phyloP scores from a whole-genome alignment of 2,888 invertebrate species.

The Drosophila subquinaria region DNA sequence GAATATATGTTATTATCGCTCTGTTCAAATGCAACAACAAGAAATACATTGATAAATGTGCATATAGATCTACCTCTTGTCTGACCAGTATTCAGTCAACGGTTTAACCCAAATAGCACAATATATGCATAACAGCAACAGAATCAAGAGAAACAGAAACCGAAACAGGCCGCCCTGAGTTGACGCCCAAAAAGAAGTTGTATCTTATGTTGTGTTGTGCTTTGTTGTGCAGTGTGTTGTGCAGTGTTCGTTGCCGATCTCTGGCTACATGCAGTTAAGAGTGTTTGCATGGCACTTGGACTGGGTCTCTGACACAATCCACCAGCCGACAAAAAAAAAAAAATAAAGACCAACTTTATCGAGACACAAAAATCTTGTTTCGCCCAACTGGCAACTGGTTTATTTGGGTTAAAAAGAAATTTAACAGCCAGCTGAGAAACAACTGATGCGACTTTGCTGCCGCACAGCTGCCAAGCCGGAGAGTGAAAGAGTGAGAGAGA shows the following conservation, averaged over 20 bases:
- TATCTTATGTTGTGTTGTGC: slow-evolving; percentile 26
- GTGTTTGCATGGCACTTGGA: slow-evolving; percentile 65
- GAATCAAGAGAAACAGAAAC: slow-evolving; percentile 8
- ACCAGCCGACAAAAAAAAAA: slow-evolving; percentile 22
- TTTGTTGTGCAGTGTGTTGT: slow-evolving; percentile 12
- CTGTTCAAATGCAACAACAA: slow-evolving; percentile 19
- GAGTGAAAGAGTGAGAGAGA: neutral
- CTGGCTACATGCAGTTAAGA: slow-evolving; percentile 50
- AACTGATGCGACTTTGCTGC: slow-evolving; percentile 49
- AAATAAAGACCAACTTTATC: slow-evolving; percentile 38
- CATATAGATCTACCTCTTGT: slow-evolving; percentile 53
- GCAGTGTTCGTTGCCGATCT: slow-evolving; percentile 38
- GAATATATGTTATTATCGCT: slow-evolving; percentile 38
- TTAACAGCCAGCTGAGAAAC: slow-evolving; percentile 38
- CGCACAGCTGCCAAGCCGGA: slow-evolving; percentile 14
- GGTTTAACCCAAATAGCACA: slow-evolving; percentile 62
- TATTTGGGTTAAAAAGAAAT: slow-evolving; percentile 82
- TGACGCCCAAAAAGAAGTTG: slow-evolving; percentile 43
- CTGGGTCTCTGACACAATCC: slow-evolving; percentile 61
- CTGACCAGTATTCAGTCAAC: slow-evolving; percentile 57
- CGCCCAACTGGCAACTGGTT: slow-evolving; percentile 69
- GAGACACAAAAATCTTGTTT: slow-evolving; percentile 55
- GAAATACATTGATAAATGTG: slow-evolving; percentile 49
- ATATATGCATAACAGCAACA: slow-evolving; percentile 24
- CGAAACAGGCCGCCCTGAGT: slow-evolving; percentile 40